These are phyloP conservation scores for Eulemur mongoz DNA, from an alignment of 2,797 vertebrate genomes.

Conservation along the genomic window DNA sequence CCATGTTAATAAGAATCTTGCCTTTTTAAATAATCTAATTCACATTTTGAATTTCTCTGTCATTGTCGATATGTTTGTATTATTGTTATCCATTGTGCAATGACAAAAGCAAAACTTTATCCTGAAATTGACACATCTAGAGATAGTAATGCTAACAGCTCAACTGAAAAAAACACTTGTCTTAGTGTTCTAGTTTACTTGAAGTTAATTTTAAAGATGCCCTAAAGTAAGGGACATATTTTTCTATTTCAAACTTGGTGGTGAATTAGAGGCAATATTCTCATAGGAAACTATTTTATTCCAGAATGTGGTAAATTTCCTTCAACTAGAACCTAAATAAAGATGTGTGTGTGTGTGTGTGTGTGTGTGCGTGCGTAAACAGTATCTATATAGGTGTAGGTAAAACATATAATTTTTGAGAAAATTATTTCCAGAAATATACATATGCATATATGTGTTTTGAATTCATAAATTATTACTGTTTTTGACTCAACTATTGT, in stretches of 20 bases:
- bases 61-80: constrained; percentile 77
- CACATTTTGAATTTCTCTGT: constrained; percentile 80
- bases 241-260: background rate
- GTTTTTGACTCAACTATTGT: background rate
- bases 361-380: background rate
- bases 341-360: background rate
- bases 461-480: constrained; percentile 6
- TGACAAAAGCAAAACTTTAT: constrained; percentile 85
- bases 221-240: background rate
- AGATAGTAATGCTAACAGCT: background rate
- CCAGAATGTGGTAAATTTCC: background rate
- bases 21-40: constrained; percentile 80
- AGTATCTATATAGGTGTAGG: background rate
- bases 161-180: background rate
- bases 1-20: background rate
- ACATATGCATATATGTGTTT: background rate
- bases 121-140: constrained; percentile 6
- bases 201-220: constrained; percentile 2
- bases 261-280: background rate
- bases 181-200: background rate
- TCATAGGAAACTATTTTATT: constrained; percentile 29
- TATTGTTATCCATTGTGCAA: constrained; percentile 78
- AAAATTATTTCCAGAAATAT: background rate
- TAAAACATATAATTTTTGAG: background rate
- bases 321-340: background rate